Percentiles rank a stretch among this genome's conserved stretches.
These are phyloP conservation scores for Muscina levida DNA, from an alignment of 2,888 invertebrate genomes.

Conservation along the genomic window DNA sequence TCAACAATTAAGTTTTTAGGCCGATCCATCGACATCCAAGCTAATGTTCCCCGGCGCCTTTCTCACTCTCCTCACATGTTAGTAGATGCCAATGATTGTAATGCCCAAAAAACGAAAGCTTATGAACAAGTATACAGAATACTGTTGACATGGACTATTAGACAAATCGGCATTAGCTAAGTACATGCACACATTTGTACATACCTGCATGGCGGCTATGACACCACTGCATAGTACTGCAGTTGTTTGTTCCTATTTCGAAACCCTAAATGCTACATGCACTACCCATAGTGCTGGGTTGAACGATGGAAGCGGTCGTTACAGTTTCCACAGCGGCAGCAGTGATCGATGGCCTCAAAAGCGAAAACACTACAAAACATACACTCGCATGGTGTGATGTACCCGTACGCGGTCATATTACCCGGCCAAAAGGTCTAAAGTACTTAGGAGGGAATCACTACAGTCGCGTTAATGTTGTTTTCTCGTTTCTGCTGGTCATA, in stretches of 20 bases:
- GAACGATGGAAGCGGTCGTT: neutral
- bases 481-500: slow-evolving; percentile 31
- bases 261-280: neutral
- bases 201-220: neutral
- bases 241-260: neutral
- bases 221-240: neutral
- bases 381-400: slow-evolving; percentile 24
- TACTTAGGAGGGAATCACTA: slow-evolving; percentile 66
- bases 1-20: too few species aligned
- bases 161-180: slow-evolving; percentile 60
- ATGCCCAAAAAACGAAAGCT: slow-evolving; percentile 37
- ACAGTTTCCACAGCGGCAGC: slow-evolving; percentile 32
- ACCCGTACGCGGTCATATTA: slow-evolving; percentile 49
- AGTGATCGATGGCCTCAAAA: slow-evolving; percentile 65
- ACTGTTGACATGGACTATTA: slow-evolving; percentile 60
- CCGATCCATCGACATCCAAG: too few species aligned
- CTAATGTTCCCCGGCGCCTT: too few species aligned
- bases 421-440: slow-evolving; percentile 64
- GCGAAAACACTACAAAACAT: slow-evolving; percentile 34
- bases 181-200: slow-evolving; percentile 36
- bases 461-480: slow-evolving; percentile 33
- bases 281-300: neutral
- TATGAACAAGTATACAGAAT: slow-evolving; percentile 32
- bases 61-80: too few species aligned
- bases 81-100: slow-evolving; percentile 25